Conservation (phyloP, 2,797 vertebrate genomes). For the Scarus forsteni region DNA sequence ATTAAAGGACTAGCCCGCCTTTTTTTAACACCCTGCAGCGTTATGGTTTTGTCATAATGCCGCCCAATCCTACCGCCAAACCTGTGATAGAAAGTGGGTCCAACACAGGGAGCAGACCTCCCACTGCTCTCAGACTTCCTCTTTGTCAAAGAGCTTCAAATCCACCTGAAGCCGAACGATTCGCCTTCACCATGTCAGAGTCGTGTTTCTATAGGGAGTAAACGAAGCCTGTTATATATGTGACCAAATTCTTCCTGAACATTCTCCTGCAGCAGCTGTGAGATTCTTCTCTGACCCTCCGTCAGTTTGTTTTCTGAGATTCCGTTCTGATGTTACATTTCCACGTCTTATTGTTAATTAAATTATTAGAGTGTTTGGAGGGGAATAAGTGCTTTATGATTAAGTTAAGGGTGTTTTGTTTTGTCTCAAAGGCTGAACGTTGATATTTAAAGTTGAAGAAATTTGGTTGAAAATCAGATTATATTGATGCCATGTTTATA, state of each 20-base stretch:
- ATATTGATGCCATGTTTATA: neutral
- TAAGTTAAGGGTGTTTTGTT: neutral
- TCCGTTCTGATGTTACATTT: slow-evolving; percentile 13
- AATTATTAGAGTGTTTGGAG: slow-evolving; percentile 18
- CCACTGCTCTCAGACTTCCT: no score
- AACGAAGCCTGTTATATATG: slow-evolving; percentile 28
- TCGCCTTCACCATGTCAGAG: neutral
- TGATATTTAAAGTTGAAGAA: neutral
- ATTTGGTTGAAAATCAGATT: neutral
- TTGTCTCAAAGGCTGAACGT: neutral
- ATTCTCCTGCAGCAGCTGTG: slow-evolving; percentile 18
- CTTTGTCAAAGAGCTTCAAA: no score
- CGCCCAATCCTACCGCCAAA: no score
- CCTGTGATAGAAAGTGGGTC: no score
- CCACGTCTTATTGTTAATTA: slow-evolving; percentile 11
- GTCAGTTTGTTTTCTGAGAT: neutral
- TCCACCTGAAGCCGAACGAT: neutral
- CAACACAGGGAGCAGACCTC: no score
- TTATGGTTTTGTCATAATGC: no score
- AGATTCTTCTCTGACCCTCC: neutral
- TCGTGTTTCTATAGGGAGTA: neutral
- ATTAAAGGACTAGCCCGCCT: no score
- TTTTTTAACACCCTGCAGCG: no score
- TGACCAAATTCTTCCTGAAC: slow-evolving; percentile 64
- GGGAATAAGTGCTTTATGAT: neutral